phyloP scores from a whole-genome alignment of 2,888 invertebrate genomes.

The Drosophila ochracea region DNA sequence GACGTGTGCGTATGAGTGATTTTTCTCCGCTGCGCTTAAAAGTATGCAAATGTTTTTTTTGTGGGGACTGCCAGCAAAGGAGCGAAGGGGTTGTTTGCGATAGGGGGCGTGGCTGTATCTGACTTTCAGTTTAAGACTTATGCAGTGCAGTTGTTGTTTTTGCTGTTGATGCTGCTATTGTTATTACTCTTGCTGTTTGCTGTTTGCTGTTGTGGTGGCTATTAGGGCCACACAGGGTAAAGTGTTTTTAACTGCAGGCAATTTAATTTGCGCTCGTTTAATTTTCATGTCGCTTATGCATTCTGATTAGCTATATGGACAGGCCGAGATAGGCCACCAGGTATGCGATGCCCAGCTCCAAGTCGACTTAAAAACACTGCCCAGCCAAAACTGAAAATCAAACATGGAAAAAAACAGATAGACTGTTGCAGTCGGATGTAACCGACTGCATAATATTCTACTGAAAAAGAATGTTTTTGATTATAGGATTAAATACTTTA shows the following conservation, averaged over 20 bases:
- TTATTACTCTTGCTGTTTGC: slow-evolving; percentile 8
- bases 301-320: slow-evolving; percentile 78
- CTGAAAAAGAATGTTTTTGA: neutral
- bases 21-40: slow-evolving; percentile 76
- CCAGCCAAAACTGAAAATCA: slow-evolving; percentile 2
- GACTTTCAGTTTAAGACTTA: slow-evolving; percentile 71
- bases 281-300: slow-evolving; percentile 63
- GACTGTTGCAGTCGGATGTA: neutral
- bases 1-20: slow-evolving; percentile 81
- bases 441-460: neutral
- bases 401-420: slow-evolving; percentile 7
- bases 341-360: slow-evolving; percentile 46
- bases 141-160: slow-evolving; percentile 23
- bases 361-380: slow-evolving; percentile 52
- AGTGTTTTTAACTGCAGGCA: slow-evolving; percentile 82
- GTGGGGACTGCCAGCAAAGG: slow-evolving; percentile 22
- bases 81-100: slow-evolving; percentile 36
- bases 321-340: slow-evolving; percentile 70
- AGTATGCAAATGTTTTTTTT: slow-evolving; percentile 83
- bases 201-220: slow-evolving; percentile 26
- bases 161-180: slow-evolving; percentile 31
- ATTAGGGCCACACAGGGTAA: slow-evolving; percentile 56
- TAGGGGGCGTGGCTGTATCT: slow-evolving; percentile 63
- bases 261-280: slow-evolving; percentile 75
- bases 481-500: neutral